Percentiles rank a stretch among this genome's conserved stretches.
These are phyloP conservation scores for Oreochromis tanganicae DNA, from an alignment of 2,113 vertebrate species.

Conservation along the genomic window DNA sequence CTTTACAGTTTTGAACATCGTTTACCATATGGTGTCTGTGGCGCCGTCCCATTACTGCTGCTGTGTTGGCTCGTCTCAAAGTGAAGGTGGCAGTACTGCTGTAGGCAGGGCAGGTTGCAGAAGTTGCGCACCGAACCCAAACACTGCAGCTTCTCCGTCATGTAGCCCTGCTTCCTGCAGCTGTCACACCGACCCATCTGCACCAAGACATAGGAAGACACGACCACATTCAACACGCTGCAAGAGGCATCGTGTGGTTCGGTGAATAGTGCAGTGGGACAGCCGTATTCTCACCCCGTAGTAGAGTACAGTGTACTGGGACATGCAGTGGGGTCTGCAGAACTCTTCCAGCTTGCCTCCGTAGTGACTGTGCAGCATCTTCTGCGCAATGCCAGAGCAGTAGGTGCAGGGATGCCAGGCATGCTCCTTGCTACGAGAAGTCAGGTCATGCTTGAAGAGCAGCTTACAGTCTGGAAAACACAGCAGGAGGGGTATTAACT, in stretches of 20 bases:
- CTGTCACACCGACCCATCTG: constrained; percentile 94
- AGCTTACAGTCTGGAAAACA: constrained; percentile 83
- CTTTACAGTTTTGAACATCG: background rate
- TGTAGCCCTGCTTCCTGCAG: constrained; percentile 91
- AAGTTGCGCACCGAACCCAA: constrained; percentile 90
- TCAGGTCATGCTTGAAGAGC: constrained; percentile 84
- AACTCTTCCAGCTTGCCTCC: constrained; percentile 90
- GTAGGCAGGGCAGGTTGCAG: constrained; percentile 88
- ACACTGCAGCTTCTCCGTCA: constrained; percentile 90
- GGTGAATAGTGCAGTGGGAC: background rate
- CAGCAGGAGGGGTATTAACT: background rate
- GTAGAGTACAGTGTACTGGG: constrained; percentile 89
- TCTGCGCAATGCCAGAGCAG: constrained; percentile 84
- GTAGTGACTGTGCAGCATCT: constrained; percentile 86
- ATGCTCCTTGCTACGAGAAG: constrained; percentile 81
- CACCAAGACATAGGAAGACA: background rate
- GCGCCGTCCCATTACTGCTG: constrained; percentile 31
- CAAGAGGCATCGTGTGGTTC: rapidly evolving
- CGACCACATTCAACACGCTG: background rate
- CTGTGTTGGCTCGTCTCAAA: constrained; percentile 71
- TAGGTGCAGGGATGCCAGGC: constrained; percentile 87
- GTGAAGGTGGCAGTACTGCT: constrained; percentile 80
- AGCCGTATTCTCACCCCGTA: constrained; percentile 82
- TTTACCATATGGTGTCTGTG: constrained; percentile 38
- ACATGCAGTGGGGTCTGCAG: constrained; percentile 95